Percentiles rank a stretch among this genome's conserved stretches.
Conservation (phyloP, 2,888 invertebrate genomes). For the Lasioglossum oenotherae region DNA sequence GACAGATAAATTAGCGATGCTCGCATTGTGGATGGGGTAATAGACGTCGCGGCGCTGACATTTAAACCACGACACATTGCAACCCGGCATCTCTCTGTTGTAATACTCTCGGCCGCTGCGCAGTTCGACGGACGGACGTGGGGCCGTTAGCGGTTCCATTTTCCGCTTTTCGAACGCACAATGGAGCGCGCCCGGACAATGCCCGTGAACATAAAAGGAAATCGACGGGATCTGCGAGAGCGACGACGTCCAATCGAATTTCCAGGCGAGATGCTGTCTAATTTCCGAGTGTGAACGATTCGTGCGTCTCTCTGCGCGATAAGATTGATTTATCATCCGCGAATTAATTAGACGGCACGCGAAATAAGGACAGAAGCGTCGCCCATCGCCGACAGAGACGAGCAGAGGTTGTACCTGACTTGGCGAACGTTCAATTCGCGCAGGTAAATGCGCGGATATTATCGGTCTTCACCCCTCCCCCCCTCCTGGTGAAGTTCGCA, state of each 20-base stretch:
- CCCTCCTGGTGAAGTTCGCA: conserved; percentile 44
- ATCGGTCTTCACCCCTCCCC: conserved; percentile 44
- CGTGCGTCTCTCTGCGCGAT: neutral
- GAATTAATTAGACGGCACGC: conserved; percentile 42
- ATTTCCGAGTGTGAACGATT: conserved; percentile 24
- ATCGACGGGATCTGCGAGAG: conserved; percentile 6
- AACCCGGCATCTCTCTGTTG: conserved; percentile 66
- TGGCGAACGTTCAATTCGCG: neutral
- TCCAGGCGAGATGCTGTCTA: neutral
- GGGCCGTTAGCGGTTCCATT: conserved; percentile 39
- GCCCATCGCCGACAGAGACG: neutral
- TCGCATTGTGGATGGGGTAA: conserved; percentile 74
- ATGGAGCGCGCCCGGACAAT: conserved; percentile 4
- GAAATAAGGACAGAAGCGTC: conserved; percentile 6
- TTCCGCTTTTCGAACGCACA: conserved; percentile 50
- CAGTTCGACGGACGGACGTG: conserved; percentile 31
- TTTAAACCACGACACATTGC: conserved; percentile 71
- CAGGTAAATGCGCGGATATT: conserved; percentile 19
- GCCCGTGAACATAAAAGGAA: neutral
- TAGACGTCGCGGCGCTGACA: conserved; percentile 72
- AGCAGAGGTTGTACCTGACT: neutral
- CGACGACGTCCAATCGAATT: neutral
- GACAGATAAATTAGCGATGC: conserved; percentile 74
- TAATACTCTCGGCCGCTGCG: conserved; percentile 57
- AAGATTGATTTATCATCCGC: conserved; percentile 46